Percentiles rank a stretch among this genome's conserved stretches.
phyloP scores from a whole-genome alignment of 1,140 invertebrate species.

The Wiebesia pumilae region DNA sequence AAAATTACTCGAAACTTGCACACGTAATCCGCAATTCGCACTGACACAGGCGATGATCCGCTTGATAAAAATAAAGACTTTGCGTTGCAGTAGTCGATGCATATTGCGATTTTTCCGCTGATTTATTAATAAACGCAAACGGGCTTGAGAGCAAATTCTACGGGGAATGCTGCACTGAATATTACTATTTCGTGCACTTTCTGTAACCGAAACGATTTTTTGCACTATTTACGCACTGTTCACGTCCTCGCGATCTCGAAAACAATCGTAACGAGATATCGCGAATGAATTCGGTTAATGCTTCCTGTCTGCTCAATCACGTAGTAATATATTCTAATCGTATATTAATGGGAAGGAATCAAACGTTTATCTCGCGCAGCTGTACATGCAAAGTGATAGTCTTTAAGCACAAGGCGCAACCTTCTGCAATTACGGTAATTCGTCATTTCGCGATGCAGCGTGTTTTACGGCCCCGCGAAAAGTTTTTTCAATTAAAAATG shows the following conservation, averaged over 20 bases:
- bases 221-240: too few species aligned
- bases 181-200: not conserved
- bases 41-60: too few species aligned
- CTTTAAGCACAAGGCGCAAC: not conserved
- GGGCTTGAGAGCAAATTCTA: not conserved
- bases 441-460: not conserved
- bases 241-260: not conserved
- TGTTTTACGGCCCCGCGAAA: constrained; percentile 12
- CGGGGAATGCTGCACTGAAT: not conserved
- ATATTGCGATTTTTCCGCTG: not conserved
- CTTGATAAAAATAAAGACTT: not conserved
- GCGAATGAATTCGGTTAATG: not conserved
- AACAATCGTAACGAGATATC: not conserved
- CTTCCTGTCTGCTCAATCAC: not conserved
- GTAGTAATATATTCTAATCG: not conserved
- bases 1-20: not conserved
- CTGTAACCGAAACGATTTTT: not conserved
- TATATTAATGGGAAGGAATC: not conserved
- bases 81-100: not conserved
- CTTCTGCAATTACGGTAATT: constrained; percentile 41
- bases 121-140: not conserved
- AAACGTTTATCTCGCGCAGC: not conserved
- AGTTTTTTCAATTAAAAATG: constrained; percentile 42
- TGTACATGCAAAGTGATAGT: constrained; percentile 17
- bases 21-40: not conserved